Base-by-base conservation (phyloP, 2,888 invertebrate genomes). In the Synergus japonicus region DNA sequence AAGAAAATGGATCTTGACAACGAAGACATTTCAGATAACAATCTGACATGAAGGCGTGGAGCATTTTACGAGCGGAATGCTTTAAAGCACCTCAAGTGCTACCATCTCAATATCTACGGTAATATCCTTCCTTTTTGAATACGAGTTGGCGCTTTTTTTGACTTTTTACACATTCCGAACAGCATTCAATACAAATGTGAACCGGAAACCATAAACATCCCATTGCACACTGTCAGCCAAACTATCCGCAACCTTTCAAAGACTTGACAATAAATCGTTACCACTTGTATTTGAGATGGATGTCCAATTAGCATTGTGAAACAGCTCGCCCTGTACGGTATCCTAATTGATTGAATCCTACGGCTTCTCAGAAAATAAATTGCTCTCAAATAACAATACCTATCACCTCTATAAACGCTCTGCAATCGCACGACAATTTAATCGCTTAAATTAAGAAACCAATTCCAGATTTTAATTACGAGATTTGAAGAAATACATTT, bases 171-270 rank as follows among this genome's bases (percentile, higher is more conserved):
- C 54, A n/a, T 54, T 54, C 15, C 54, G 29, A n/a, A 41, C 37
- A 41, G 54, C 54, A 73, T 54, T 54, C 54, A 73, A 73, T 73
- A 73, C 49, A 69, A 69, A 69, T 49, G 69, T 69, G 49, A 69
- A 49, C 69, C 29, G 69, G 69, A 69, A 69, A 69, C 73, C 73
- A 54, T 73, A 73, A 73, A 54, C 73, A n/a, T 73, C 73, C 54
- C 29, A 54, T 54, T 69, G 46, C 67, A 69, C 67, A 69, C 46
- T 69, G 67, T 49, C 69, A 69, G 46, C 46, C 22, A 69, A 18
- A 67, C 22, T 46, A 46, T 67, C 46, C 67, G 22, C 29, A 69
- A 49, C 29, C 66, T 29, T 49, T 29, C 15, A 46, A 18, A 54
- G 69, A 49, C 69, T 69, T 69, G 29, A 29, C 49, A 49, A 69